These are phyloP conservation scores for Eutolmus rufibarbis DNA, from an alignment of 2,888 invertebrate genomes.

Conservation along the genomic window DNA sequence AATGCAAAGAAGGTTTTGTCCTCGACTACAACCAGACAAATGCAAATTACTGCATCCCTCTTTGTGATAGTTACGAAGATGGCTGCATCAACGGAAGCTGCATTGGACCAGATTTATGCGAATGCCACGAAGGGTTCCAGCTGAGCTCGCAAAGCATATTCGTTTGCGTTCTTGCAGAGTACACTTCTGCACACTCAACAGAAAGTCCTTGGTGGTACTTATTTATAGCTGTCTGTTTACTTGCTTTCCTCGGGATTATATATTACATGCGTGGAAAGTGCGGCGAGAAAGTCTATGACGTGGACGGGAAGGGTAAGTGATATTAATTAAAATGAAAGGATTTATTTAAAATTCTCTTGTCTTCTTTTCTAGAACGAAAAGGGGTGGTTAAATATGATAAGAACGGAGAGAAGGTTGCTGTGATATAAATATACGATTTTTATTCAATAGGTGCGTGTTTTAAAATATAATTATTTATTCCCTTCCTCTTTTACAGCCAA, in stretches of 20 bases:
- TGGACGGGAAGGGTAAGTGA: background rate
- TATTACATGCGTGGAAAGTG: background rate
- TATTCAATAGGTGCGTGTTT: background rate
- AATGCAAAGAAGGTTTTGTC: constrained; percentile 48
- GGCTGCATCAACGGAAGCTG: constrained; percentile 48
- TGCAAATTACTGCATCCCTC: background rate
- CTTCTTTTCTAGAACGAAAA: background rate
- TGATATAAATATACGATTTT: constrained; percentile 2
- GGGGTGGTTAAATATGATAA: background rate
- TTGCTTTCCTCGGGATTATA: background rate
- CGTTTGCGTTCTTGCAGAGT: background rate
- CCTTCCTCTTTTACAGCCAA: background rate
- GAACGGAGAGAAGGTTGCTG: background rate
- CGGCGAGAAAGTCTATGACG: background rate
- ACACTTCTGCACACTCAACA: background rate
- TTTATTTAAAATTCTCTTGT: background rate
- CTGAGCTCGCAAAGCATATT: background rate
- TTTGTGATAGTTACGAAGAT: constrained; percentile 21
- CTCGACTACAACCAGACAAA: constrained; percentile 31
- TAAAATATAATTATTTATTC: background rate
- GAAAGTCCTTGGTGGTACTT: background rate
- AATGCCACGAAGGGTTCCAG: constrained; percentile 47
- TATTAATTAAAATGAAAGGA: background rate
- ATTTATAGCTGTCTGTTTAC: background rate
- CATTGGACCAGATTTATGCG: constrained; percentile 49